Evolutionary conservation across 2,797 vertebrate genomes (phyloP), one percentile per base, ranked within the genome.

Genomic region (Centropyge bicolor): DNA sequence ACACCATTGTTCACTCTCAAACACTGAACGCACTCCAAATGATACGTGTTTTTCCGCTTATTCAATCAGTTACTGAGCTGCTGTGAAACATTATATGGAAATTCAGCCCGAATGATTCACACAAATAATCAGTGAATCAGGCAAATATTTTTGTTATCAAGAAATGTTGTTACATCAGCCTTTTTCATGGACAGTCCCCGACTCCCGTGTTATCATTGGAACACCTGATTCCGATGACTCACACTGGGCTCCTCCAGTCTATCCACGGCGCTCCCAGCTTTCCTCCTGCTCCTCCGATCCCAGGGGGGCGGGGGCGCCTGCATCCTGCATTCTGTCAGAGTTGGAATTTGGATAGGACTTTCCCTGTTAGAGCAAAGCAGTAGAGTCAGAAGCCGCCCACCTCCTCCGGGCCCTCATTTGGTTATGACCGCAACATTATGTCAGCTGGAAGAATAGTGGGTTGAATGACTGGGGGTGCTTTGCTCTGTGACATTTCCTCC

Each of bases 401-500:
- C 78, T 86, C 62, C 84, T 81, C 81, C 81, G 64, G 71, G 24
- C 77, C 77, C 83, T 94, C 84, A 90, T 94, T 94, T 93, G 92
- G 74, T 88, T 94, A 92, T 90, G 90, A 92, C 80, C 36, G 76
- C 82, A 90, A 80, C 77, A 76, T 82, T 87, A 76, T 91, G 91
- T 92, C 88, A 91, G 88, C 79, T 86, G 81, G 75, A 86, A 70
- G 88, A 87, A 82, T 72, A 87, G 88, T 84, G 88, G 83, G 82
- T 69, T 77, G 86, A 88, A 82, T 78, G 90, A 86, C 69, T 82
- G 83, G 48, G 80, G 83, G 66, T 74, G 81, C 78, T 86, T 86
- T 89, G 48, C 87, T 81, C 57, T 86, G 82, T 94, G 93, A 92
- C 85, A 94, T 95, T 95, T 95, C 94, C 94, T 92, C 48, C 74